These are phyloP conservation scores for Centropristis striata DNA, from an alignment of 2,113 vertebrate species.

Conservation along the genomic window DNA sequence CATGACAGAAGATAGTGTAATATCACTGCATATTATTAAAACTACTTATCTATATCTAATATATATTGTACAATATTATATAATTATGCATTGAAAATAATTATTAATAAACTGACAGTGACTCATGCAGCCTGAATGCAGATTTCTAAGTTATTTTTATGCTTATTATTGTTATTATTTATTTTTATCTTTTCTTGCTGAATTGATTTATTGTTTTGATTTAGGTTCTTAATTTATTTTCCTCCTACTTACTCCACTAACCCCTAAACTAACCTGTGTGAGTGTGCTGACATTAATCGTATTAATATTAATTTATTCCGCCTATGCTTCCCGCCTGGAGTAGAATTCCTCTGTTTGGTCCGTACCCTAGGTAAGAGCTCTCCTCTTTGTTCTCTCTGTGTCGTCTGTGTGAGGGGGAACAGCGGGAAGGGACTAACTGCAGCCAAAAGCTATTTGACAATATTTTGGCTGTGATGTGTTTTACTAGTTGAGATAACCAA, in stretches of 20 bases:
- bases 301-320: slow-evolving; percentile 96
- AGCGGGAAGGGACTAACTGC: slow-evolving; percentile 10
- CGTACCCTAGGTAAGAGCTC: slow-evolving; percentile 99
- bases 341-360: slow-evolving; percentile 99
- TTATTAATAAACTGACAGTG: background rate
- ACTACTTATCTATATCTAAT: background rate
- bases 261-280: slow-evolving; percentile 76
- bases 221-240: slow-evolving; percentile 35
- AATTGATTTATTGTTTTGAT: slow-evolving; percentile 6
- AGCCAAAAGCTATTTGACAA: background rate
- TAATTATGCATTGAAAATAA: background rate
- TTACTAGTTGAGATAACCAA: slow-evolving; percentile 12
- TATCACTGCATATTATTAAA: slow-evolving; percentile 17
- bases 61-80: background rate
- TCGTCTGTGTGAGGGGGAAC: slow-evolving; percentile 69
- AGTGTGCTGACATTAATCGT: slow-evolving; percentile 90
- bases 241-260: slow-evolving; percentile 79
- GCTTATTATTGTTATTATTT: slow-evolving; percentile 16
- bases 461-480: slow-evolving; percentile 41
- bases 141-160: background rate
- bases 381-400: slow-evolving; percentile 76
- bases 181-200: slow-evolving; percentile 10
- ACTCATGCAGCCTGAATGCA: background rate
- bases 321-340: slow-evolving; percentile 97
- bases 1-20: slow-evolving; percentile 9